Conservation (phyloP, 2,888 invertebrate genomes). For the Elmis aenea region DNA sequence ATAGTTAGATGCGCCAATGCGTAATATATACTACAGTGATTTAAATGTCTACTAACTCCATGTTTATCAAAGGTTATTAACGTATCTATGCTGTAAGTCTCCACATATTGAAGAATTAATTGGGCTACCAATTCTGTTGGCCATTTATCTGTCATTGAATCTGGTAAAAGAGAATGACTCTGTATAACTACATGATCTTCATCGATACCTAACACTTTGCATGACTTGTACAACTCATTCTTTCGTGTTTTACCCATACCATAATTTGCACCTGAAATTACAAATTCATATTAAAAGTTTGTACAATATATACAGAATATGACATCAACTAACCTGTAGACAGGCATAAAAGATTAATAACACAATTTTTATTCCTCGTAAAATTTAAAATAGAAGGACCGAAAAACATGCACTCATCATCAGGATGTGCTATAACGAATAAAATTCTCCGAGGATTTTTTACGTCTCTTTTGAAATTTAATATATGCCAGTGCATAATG, state of each 20-base stretch:
- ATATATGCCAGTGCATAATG: constrained; percentile 44
- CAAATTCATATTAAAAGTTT: neutral
- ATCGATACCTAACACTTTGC: constrained; percentile 72
- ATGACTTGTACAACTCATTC: constrained; percentile 78
- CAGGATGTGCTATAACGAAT: constrained; percentile 91
- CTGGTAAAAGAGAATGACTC: constrained; percentile 68
- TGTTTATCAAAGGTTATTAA: constrained; percentile 90
- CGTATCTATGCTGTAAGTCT: constrained; percentile 72
- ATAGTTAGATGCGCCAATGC: constrained; percentile 74
- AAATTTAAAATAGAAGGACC: constrained; percentile 80
- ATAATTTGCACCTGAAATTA: constrained; percentile 41
- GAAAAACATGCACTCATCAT: constrained; percentile 99
- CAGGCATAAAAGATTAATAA: constrained; percentile 78
- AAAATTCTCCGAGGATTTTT: constrained; percentile 60
- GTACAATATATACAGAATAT: constrained; percentile 5
- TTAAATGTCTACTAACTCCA: constrained; percentile 89
- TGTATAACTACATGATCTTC: constrained; percentile 68
- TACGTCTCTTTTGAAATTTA: constrained; percentile 50
- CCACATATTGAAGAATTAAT: constrained; percentile 61
- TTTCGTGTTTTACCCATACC: constrained; percentile 55
- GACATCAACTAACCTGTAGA: constrained; percentile 62
- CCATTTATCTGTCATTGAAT: constrained; percentile 76
- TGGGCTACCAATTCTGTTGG: constrained; percentile 59
- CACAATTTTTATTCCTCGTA: constrained; percentile 56
- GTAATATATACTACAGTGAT: constrained; percentile 84